phyloP scores from a whole-genome alignment of 2,888 invertebrate genomes.

The Lycocerus yunnanus region DNA sequence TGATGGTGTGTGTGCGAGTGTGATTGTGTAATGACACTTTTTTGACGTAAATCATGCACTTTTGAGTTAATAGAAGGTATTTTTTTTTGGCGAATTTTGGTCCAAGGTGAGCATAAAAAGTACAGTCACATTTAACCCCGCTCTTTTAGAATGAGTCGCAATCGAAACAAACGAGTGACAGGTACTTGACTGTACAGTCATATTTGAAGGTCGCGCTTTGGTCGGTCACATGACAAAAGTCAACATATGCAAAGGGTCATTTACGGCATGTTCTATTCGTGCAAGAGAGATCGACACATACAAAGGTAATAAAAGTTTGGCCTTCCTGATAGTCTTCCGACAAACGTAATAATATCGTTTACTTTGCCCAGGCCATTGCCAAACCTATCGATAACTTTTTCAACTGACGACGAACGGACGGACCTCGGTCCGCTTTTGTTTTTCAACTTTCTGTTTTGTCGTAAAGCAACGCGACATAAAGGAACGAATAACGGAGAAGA shows the following conservation, averaged over 20 bases:
- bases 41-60: slow-evolving; percentile 11
- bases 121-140: slow-evolving; percentile 44
- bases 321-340: slow-evolving; percentile 38
- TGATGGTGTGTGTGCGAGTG: not conserved
- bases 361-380: not conserved
- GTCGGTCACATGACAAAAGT: slow-evolving; percentile 55
- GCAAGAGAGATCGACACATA: slow-evolving; percentile 34
- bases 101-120: slow-evolving; percentile 49
- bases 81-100: slow-evolving; percentile 42
- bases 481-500: not conserved
- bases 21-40: slow-evolving; percentile 11
- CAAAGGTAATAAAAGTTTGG: slow-evolving; percentile 34
- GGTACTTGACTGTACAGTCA: slow-evolving; percentile 53
- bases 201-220: slow-evolving; percentile 60
- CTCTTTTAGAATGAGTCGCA: slow-evolving; percentile 27
- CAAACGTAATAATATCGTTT: slow-evolving; percentile 34
- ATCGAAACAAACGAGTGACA: slow-evolving; percentile 45
- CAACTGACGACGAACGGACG: too few species aligned
- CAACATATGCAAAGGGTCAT: slow-evolving; percentile 45
- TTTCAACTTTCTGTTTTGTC: not conserved
- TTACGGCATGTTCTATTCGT: slow-evolving; percentile 52
- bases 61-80: slow-evolving; percentile 41
- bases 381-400: not conserved
- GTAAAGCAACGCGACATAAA: not conserved
- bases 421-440: not conserved